Conservation (phyloP, 2,888 invertebrate species). For the Chrysotoxum bicinctum region DNA sequence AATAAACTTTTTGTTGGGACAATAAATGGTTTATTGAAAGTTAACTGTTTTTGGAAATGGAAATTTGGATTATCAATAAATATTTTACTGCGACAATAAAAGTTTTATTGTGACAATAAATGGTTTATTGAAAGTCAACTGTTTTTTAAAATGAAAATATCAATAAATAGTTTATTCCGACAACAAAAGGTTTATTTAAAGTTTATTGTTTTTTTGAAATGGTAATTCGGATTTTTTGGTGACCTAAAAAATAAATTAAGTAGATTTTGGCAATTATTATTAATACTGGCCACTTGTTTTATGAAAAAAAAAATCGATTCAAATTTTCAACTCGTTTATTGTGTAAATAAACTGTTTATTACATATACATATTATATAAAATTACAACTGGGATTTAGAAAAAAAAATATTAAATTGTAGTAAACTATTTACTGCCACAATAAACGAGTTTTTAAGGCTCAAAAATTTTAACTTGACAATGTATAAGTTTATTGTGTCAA, state of each 20-base stretch:
- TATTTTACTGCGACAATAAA: slow-evolving; percentile 6
- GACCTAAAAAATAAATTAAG: too few relatives aligned
- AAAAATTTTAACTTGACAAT: not conserved
- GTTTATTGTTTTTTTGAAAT: not conserved
- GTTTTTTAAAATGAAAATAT: not conserved
- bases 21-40: not conserved
- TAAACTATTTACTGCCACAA: not conserved
- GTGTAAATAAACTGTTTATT: not conserved
- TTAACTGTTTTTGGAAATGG: not conserved
- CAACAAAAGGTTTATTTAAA: not conserved
- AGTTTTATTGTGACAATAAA: not conserved
- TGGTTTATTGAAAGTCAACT: not conserved
- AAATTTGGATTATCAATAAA: slow-evolving; percentile 1
- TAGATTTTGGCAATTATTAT: too few relatives aligned
- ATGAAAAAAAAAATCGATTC: too few relatives aligned
- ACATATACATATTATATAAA: too few relatives aligned
- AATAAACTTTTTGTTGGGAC: not conserved
- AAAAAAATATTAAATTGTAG: too few relatives aligned
- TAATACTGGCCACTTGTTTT: too few relatives aligned
- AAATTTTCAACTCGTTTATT: too few relatives aligned
- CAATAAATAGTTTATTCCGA: slow-evolving; percentile 6
- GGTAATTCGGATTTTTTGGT: not conserved
- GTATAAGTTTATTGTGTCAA: not conserved
- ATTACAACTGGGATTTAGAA: too few relatives aligned
- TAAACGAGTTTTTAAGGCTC: not conserved